Base-by-base conservation (phyloP, 2,797 vertebrate species). In the Hipposideros larvatus region DNA sequence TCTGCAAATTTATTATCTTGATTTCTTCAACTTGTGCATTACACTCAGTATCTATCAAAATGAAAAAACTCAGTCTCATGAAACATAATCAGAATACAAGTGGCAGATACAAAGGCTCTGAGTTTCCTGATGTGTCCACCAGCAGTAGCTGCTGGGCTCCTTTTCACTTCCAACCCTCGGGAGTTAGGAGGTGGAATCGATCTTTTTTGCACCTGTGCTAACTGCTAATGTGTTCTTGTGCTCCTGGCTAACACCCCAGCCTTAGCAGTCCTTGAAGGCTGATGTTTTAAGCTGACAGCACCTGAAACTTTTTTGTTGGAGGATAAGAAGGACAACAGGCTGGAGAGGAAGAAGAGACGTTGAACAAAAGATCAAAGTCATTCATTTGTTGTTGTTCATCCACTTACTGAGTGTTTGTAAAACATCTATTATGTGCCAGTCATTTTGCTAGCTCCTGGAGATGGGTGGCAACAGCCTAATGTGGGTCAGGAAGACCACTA, bases 1-100 rank as follows among this genome's bases (percentile, higher is more conserved):
- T 96, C 96, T 86, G 82, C 92, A 97, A 98, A 98, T 98, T 98
- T 97, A 98, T 98, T 98, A 98, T 97, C 97, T 97, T 98, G 96
- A 98, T 98, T 98, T 98, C 94, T 98, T 98, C 96, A 96, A 98
- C 95, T 98, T 98, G 96, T 97, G 95, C 92, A 96, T 97, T 98
- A 97, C 97, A 97, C 96, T 98, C 98, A 98, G 97, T 97, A 97
- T 91, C 74, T 92, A 97, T 89, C 95, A 98, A 98, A 98, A 98
- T 87, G 91, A 55, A 97, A 94, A 95, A 98, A 82, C 74, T 97
- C 96, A 94, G 75, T 92, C 97, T 97, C 94, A 78, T 94, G 97
- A 98, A 94, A 97, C 96, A 98, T 97, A 97, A 98, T 96, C 95
- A 97, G 96, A 94, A 95, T 71, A 15, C 93, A 93, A 97, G 93